Evolutionary conservation across 1,140 invertebrate genomes (phyloP).

Genomic region (Saccostrea cuccullata): DNA sequence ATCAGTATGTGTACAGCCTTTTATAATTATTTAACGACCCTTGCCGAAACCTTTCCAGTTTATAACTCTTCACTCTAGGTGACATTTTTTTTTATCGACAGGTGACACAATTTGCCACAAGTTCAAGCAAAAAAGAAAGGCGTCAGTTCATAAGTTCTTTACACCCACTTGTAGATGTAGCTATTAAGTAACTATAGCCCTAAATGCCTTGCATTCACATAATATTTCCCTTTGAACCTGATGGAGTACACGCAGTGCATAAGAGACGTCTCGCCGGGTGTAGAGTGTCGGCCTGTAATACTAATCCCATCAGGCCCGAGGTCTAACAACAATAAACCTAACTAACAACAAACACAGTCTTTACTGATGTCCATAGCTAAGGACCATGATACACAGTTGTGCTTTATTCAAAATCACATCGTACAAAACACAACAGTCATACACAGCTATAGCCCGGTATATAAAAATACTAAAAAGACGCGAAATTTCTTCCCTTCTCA

Average conservation of each 20-base stretch:
- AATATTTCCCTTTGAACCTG: neutral
- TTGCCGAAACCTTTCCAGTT: too few relatives aligned
- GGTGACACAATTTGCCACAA: too few relatives aligned
- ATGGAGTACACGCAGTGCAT: neutral
- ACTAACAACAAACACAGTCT: neutral
- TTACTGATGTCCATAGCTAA: neutral
- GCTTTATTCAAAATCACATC: neutral
- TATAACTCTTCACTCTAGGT: too few relatives aligned
- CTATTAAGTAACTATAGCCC: neutral
- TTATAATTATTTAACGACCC: too few relatives aligned
- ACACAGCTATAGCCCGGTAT: neutral
- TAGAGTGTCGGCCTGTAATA: too few relatives aligned
- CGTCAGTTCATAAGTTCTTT: too few relatives aligned
- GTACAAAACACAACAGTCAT: neutral
- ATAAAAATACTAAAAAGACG: slow-evolving; percentile 18
- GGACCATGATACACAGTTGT: neutral
- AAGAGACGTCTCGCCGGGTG: neutral
- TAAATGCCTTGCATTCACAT: neutral
- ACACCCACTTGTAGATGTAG: too few relatives aligned
- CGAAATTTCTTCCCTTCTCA: neutral
- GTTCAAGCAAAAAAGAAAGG: too few relatives aligned
- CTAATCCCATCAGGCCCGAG: neutral
- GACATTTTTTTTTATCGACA: too few relatives aligned
- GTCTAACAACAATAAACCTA: neutral
- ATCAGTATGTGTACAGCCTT: too few relatives aligned